Conservation (phyloP, 23 tunicate species). For the Halocynthia aurantium region DNA sequence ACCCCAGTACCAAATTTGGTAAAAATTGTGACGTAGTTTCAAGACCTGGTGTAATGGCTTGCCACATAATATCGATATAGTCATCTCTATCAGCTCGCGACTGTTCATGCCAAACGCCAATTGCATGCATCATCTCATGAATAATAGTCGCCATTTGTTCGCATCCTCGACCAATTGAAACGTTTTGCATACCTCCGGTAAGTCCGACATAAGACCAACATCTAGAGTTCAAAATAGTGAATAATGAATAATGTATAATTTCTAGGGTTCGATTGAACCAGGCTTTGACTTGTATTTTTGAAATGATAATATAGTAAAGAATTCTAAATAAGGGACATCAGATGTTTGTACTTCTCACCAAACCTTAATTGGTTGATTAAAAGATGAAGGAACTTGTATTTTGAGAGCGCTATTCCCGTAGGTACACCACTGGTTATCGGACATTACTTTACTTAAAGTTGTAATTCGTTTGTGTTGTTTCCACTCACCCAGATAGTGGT, state of each 20-base stretch:
- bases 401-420: too few relatives aligned
- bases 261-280: too few relatives aligned
- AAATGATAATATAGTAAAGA: too few relatives aligned
- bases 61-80: slow-evolving; percentile 4
- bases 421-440: too few relatives aligned
- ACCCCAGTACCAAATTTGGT: neutral
- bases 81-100: slow-evolving; percentile 17
- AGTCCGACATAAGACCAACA: slow-evolving; percentile 19
- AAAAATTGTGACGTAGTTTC: neutral
- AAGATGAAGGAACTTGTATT: too few relatives aligned
- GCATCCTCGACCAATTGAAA: slow-evolving; percentile 16
- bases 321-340: too few relatives aligned
- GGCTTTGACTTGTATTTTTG: too few relatives aligned
- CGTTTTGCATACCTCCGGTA: slow-evolving; percentile 7
- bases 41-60: slow-evolving; percentile 12
- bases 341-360: too few relatives aligned
- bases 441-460: neutral
- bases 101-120: slow-evolving; percentile 29
- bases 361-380: too few relatives aligned
- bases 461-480: neutral
- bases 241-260: too few relatives aligned
- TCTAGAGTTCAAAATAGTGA: neutral
- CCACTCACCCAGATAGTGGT: slow-evolving; percentile 42
- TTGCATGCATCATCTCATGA: slow-evolving; percentile 24
- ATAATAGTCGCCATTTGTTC: slow-evolving; percentile 16